Base-by-base conservation (phyloP, 2,113 vertebrate species). In the Loxodonta africana region DNA sequence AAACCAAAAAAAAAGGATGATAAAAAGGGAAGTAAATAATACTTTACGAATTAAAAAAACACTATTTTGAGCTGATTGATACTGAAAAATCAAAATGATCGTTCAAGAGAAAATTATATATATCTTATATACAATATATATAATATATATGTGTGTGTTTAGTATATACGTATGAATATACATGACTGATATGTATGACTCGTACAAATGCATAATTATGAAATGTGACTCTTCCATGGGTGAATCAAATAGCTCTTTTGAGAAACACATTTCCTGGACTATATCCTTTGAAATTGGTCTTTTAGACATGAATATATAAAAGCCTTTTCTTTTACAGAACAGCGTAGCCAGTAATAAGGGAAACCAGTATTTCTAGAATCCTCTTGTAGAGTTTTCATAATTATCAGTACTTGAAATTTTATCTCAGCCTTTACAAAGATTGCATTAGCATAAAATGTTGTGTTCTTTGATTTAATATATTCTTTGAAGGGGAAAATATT, bases 391-490 rank as follows among this genome's bases (percentile, higher is more conserved):
- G 33, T 97, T 97, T 98, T 98, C 71, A 90, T 98, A 99, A 98
- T 99, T 98, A 98, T 98, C 95, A 94, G 77, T 89, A 96, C 98
- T 99, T 98, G 96, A 98, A 97, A 97, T 98, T 98, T 98, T 98
- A 97, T 96, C 95, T 98, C 96, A 98, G 98, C 83, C 84, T 96
- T 98, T 95, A 98, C 95, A 98, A 98, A 99, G 98, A 98, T 98
- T 99, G 84, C 98, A 99, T 99, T 99, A 98, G 95, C 98, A 99
- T 99, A 98, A 98, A 98, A 96, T 98, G 92, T 98, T 98, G 96
- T 98, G 97, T 98, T 98, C 94, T 98, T 97, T 98, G 98, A 98
- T 98, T 98, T 98, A 98, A 98, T 98, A 98, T 97, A 98, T 98
- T 98, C 98, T 98, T 98, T 98, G 95, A 97, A 97, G 81, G 90